Evolutionary conservation across 92 coral and sea anemone species (phyloP).

Genomic region (Phenganax subtilis): DNA sequence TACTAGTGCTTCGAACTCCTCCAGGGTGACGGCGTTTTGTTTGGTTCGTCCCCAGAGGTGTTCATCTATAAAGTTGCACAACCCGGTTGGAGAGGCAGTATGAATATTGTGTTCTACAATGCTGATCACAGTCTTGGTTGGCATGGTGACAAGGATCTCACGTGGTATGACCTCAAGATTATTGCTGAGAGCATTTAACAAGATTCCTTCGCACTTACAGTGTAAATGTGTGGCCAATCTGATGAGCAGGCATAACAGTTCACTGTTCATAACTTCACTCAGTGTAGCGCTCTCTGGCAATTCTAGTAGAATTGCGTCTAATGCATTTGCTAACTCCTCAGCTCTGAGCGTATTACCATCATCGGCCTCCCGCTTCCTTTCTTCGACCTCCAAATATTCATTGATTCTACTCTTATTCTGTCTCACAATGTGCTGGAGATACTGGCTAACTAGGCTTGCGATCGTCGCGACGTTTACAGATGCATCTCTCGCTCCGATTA

Average conservation of each 20-base stretch:
- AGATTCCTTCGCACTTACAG: constrained; percentile 37
- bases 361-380: background rate
- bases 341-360: background rate
- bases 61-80: constrained; percentile 22
- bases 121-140: constrained; percentile 22
- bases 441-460: constrained; percentile 10
- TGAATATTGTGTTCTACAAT: constrained; percentile 31
- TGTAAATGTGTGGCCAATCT: constrained; percentile 24
- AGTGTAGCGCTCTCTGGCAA: constrained; percentile 28
- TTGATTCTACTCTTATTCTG: background rate
- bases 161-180: constrained; percentile 8
- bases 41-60: constrained; percentile 35
- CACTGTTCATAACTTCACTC: constrained; percentile 12
- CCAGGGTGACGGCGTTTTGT: constrained; percentile 13
- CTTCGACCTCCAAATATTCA: background rate
- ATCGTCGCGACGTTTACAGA: background rate
- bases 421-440: background rate
- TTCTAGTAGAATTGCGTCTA: constrained; percentile 28
- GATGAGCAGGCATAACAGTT: constrained; percentile 18
- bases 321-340: constrained; percentile 6
- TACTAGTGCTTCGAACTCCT: constrained; percentile 24
- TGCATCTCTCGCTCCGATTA: constrained; percentile 25
- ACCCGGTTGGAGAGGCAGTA: background rate
- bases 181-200: constrained; percentile 8
- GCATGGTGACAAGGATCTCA: constrained; percentile 24